Evolutionary conservation across 2,797 vertebrate species (phyloP).

Genomic region (Gallinago solitaria): DNA sequence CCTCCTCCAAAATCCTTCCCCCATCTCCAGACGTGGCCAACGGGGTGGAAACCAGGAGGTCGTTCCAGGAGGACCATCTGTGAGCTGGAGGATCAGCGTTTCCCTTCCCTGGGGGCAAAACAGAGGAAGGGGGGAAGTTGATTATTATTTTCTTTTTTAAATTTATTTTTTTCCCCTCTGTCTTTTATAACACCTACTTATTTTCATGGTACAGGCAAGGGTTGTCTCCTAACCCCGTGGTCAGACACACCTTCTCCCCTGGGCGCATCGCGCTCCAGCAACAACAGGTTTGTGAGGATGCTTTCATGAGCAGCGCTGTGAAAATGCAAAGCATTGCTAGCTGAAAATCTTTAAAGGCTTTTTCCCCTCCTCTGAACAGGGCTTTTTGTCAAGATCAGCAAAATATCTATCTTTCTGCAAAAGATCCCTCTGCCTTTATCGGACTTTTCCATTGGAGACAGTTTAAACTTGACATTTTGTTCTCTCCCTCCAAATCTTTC

Average conservation of each 20-base stretch:
- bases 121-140: not conserved
- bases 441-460: not conserved
- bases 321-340: not conserved
- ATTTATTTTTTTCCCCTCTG: not conserved
- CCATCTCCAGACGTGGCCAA: not conserved
- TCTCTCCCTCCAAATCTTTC: not conserved
- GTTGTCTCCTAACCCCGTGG: not conserved
- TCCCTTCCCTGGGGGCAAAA: not conserved
- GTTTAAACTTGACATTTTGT: not conserved
- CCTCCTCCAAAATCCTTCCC: not conserved
- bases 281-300: not conserved
- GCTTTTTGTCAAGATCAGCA: constrained; percentile 18
- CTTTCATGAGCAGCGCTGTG: not conserved
- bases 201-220: not conserved
- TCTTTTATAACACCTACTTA: not conserved
- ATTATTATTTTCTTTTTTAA: not conserved
- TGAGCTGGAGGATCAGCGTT: constrained; percentile 20
- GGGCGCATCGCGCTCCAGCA: not conserved
- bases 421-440: not conserved
- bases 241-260: not conserved
- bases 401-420: not conserved
- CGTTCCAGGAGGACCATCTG: not conserved
- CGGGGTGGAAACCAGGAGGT: not conserved
- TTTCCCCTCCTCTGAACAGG: not conserved
- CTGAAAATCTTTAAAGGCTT: not conserved